Percentiles rank a stretch among this genome's conserved stretches.
phyloP scores from a whole-genome alignment of 1,140 invertebrate species.

The Cydia strobilella region DNA sequence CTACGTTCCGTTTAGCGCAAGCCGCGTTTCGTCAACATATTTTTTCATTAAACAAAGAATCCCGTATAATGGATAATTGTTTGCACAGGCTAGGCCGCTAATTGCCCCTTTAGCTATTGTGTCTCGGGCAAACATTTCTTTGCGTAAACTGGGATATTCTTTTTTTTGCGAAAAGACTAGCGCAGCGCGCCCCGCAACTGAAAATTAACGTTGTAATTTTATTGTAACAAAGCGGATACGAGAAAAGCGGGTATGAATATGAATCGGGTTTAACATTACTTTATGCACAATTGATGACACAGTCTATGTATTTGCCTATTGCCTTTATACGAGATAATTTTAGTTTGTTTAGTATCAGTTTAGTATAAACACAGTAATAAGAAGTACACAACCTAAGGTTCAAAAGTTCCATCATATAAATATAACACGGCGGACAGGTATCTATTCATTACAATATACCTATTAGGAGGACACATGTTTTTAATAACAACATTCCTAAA shows the following conservation, averaged over 20 bases:
- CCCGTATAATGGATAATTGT: slow-evolving; percentile 31
- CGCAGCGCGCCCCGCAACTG: background rate
- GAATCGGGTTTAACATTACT: slow-evolving; percentile 1
- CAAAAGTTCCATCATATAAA: background rate
- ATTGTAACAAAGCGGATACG: slow-evolving; percentile 7
- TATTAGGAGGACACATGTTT: background rate
- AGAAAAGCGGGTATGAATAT: slow-evolving; percentile 3
- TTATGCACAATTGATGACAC: background rate
- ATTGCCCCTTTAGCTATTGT: slow-evolving; percentile 28
- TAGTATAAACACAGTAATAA: background rate
- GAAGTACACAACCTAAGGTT: background rate
- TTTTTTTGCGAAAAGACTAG: background rate
- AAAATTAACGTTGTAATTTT: slow-evolving; percentile 8
- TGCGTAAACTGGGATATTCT: slow-evolving; percentile 20
- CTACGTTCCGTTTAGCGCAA: slow-evolving; percentile 9
- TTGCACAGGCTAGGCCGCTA: slow-evolving; percentile 28
- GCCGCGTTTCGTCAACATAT: slow-evolving; percentile 28
- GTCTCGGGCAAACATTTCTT: slow-evolving; percentile 28
- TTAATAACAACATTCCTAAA: background rate
- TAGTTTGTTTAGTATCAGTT: background rate
- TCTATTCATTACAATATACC: background rate
- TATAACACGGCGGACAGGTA: background rate
- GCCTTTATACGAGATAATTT: background rate
- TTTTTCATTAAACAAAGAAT: slow-evolving; percentile 32
- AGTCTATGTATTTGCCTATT: background rate